These are phyloP conservation scores for Microcebus jonahi DNA, from an alignment of 2,113 vertebrate species.

Conservation along the genomic window DNA sequence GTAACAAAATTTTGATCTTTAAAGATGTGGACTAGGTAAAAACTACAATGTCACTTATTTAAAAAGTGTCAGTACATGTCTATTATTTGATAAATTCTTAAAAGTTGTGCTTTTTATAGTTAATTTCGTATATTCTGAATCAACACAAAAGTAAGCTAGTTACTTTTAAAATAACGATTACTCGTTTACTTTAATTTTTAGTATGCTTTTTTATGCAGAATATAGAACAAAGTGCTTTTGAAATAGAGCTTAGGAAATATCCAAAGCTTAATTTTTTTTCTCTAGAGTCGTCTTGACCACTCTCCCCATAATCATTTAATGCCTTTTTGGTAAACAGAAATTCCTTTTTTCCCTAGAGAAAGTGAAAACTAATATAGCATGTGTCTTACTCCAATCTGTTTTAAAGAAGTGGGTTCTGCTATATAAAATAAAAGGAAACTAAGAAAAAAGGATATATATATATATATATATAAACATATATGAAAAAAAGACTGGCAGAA, in stretches of 20 bases:
- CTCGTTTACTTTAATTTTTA: constrained; percentile 47
- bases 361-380: neutral
- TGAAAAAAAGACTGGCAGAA: neutral
- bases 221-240: constrained; percentile 26
- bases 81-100: neutral
- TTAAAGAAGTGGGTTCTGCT: neutral
- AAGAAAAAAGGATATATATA: neutral
- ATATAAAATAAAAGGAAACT: constrained; percentile 17
- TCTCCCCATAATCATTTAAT: neutral
- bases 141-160: neutral
- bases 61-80: neutral
- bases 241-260: neutral
- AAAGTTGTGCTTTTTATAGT: neutral
- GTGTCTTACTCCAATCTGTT: neutral
- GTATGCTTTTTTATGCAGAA: neutral
- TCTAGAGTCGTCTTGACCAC: neutral
- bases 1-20: neutral
- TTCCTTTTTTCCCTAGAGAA: neutral
- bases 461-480: neutral
- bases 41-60: neutral
- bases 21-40: neutral
- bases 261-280: neutral
- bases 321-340: neutral
- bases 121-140: neutral
- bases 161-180: neutral